These are phyloP conservation scores for Drosophila robusta DNA, from an alignment of 2,888 invertebrate genomes.

Conservation along the genomic window DNA sequence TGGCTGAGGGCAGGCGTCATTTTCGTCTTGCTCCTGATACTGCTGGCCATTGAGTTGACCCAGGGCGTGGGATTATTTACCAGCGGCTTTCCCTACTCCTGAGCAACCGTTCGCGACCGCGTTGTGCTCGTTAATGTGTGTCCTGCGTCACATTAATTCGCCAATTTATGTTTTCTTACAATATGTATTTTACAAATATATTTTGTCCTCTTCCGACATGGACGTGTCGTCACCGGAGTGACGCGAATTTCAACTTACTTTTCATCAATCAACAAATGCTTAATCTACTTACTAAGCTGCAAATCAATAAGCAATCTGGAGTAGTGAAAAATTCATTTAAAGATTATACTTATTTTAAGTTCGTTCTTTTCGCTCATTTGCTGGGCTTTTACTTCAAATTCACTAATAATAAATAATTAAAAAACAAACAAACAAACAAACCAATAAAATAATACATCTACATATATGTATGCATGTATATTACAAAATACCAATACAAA, in stretches of 20 bases:
- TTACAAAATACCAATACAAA: conserved; percentile 50
- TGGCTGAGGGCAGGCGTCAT: conserved; percentile 71
- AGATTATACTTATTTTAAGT: conserved; percentile 36
- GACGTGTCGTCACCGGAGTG: conserved; percentile 35
- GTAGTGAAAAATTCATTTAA: conserved; percentile 21
- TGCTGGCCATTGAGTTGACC: conserved; percentile 63
- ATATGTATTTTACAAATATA: conserved; percentile 4
- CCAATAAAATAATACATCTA: conserved; percentile 16
- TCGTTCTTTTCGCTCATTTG: conserved; percentile 31
- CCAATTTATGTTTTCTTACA: conserved; percentile 20
- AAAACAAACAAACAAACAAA: conserved; percentile 16
- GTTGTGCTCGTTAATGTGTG: conserved; percentile 17
- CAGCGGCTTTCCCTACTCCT: conserved; percentile 37
- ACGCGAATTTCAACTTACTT: conserved; percentile 41
- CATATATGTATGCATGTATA: conserved; percentile 33
- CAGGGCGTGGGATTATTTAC: conserved; percentile 47
- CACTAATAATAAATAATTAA: conserved; percentile 15
- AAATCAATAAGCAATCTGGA: conserved; percentile 44
- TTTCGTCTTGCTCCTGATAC: conserved; percentile 63
- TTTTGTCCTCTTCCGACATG: conserved; percentile 17
- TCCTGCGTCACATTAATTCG: conserved; percentile 31
- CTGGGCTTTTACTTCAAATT: conserved; percentile 26
- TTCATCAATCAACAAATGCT: conserved; percentile 58
- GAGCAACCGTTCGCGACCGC: conserved; percentile 23
- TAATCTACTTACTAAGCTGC: conserved; percentile 61